These are phyloP conservation scores for Tineola bisselliella DNA, from an alignment of 2,888 invertebrate genomes.

Conservation along the genomic window DNA sequence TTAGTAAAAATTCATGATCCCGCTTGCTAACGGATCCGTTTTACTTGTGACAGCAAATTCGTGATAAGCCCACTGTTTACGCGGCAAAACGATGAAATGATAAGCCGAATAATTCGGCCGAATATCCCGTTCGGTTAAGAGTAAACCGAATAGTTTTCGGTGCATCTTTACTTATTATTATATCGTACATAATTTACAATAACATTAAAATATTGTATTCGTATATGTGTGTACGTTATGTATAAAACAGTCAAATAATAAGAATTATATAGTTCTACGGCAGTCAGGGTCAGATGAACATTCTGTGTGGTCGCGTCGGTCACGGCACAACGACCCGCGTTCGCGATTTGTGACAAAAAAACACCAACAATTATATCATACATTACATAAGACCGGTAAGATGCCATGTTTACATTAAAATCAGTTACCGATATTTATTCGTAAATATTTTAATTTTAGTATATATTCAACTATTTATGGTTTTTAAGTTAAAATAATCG, in stretches of 20 bases:
- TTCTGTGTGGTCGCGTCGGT: not conserved
- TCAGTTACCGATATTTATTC: too few species aligned
- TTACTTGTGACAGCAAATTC: too few species aligned
- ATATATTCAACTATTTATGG: too few species aligned
- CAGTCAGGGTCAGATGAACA: conserved; percentile 2
- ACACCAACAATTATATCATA: not conserved
- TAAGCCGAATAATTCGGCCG: too few species aligned
- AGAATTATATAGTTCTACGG: not conserved
- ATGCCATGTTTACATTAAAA: not conserved
- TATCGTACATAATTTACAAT: not conserved
- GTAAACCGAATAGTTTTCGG: too few species aligned
- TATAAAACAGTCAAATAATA: too few species aligned
- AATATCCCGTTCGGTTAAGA: too few species aligned
- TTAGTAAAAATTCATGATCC: too few species aligned
- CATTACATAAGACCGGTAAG: not conserved
- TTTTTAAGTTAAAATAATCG: not conserved
- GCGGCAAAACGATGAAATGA: too few species aligned
- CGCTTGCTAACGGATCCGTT: too few species aligned
- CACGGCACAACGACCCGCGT: not conserved
- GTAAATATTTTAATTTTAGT: too few species aligned
- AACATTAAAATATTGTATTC: not conserved
- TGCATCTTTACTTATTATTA: not conserved
- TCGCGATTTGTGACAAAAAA: not conserved
- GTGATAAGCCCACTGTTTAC: too few species aligned
- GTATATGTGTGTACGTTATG: not conserved